Evolutionary conservation across 2,113 vertebrate genomes (phyloP), one percentile per base, ranked within the genome.

Genomic region (Australoheros scitulus): DNA sequence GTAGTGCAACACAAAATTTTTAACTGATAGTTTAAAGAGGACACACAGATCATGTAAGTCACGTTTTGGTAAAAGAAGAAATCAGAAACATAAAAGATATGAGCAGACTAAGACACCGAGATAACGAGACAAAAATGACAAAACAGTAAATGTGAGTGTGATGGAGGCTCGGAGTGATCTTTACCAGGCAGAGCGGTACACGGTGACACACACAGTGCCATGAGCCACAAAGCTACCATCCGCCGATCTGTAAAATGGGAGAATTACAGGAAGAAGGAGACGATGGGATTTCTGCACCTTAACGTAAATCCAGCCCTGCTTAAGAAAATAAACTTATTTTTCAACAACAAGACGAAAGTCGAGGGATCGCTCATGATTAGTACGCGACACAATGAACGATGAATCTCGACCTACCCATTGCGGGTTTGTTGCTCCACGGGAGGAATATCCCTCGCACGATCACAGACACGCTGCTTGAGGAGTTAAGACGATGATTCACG

Each of bases 211-310:
- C 47, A 50, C 5, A 50, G 64, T 24, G 0, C 26, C 0, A 70
- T 22, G 41, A 70, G 15, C 26, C 41, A 4, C 15, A 29, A 0
- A 29, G 14, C 0, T 50, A 3, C 3, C 64, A 29, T 17, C 15
- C 9, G 5, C 29, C 2, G 64, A 70, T 70, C 64, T 70, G 24
- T 50, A 50, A 0, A 50, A 50, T 7, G 4, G 15, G 38, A 24
- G 10, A 47, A 68, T 47, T 17, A 0, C 24, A 17, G 43, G 22
- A 8, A 0, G 38, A 20, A 3, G 13, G 0, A 50, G 17, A 0
- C 18, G 3, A 3, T 68, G 43, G 15, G 36, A 38, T 47, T 2
- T 22, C 2, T 29, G 1, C 64, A 0, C 22, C 14, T 17, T 47
- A 11, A 50, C 64, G 26, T 24, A 29, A 50, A 70, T 50, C 3